Percentiles rank a stretch among this genome's conserved stretches.
Evolutionary conservation across 2,888 invertebrate species (phyloP).

Genomic region (Macrosiphum euphorbiae): DNA sequence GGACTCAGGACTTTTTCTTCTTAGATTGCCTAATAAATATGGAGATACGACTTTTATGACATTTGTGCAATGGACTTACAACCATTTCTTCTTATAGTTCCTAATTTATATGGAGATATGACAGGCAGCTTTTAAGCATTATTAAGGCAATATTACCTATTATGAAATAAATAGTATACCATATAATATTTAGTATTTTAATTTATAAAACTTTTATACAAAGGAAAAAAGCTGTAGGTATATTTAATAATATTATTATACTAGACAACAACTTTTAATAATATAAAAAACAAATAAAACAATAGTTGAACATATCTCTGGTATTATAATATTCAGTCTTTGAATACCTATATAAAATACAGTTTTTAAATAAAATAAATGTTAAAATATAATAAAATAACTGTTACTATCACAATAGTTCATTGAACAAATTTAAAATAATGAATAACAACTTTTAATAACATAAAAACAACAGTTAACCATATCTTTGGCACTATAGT

Average conservation of each 20-base stretch:
- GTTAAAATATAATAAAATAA: neutral
- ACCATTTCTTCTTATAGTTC: conserved; percentile 26
- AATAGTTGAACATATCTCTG: neutral
- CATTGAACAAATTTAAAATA: conserved; percentile 1
- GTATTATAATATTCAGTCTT: neutral
- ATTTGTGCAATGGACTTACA: conserved; percentile 31
- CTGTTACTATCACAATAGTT: neutral
- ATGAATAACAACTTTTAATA: neutral
- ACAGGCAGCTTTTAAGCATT: neutral
- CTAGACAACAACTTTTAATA: neutral
- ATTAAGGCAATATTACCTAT: neutral
- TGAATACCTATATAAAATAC: neutral
- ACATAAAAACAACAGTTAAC: conserved; percentile 1
- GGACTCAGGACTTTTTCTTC: no score
- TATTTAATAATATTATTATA: neutral
- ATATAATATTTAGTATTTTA: neutral
- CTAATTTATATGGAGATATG: conserved; percentile 34
- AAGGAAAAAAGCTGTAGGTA: neutral
- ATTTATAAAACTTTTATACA: neutral
- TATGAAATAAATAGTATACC: neutral
- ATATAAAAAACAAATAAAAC: neutral
- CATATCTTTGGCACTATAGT: neutral
- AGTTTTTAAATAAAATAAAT: neutral
- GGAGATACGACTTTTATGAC: neutral
- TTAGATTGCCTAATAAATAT: no score